Evolutionary conservation across 2,888 invertebrate genomes (phyloP).

Genomic region (Oscheius sp.): DNA sequence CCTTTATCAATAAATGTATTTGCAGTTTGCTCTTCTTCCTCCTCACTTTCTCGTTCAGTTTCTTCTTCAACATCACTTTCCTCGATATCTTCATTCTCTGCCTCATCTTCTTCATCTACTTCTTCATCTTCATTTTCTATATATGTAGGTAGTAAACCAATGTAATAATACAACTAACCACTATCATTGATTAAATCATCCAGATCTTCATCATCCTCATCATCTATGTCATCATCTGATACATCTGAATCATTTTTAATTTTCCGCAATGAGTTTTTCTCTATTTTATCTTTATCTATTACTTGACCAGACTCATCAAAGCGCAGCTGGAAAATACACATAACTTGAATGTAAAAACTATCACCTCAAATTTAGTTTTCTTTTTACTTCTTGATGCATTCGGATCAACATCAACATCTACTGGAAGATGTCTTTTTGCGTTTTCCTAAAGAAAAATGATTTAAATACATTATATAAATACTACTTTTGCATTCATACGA

Average conservation of each 20-base stretch:
- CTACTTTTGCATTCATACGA: slow-evolving; percentile 77
- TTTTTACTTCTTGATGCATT: slow-evolving; percentile 40
- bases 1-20: neutral
- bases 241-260: slow-evolving; percentile 30
- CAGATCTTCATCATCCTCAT: slow-evolving; percentile 54
- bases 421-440: slow-evolving; percentile 39
- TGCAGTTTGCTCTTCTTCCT: too few species aligned
- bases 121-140: slow-evolving; percentile 18
- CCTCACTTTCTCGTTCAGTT: slow-evolving; percentile 10
- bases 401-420: slow-evolving; percentile 45
- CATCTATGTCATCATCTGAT: slow-evolving; percentile 38
- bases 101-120: slow-evolving; percentile 4
- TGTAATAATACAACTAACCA: neutral
- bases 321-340: slow-evolving; percentile 25
- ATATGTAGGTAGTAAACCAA: neutral
- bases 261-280: neutral
- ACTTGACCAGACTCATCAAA: slow-evolving; percentile 48
- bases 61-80: slow-evolving; percentile 19
- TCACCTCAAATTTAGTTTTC: slow-evolving; percentile 38
- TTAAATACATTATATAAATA: neutral
- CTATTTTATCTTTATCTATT: slow-evolving; percentile 40
- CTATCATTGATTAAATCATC: slow-evolving; percentile 47
- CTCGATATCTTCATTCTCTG: slow-evolving; percentile 11
- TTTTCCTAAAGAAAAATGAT: slow-evolving; percentile 24
- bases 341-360: neutral